A percentile compares a stretch with the other conserved stretches of the same genome.
phyloP scores from a whole-genome alignment of 2,888 invertebrate species.

The Andricus curvator region DNA sequence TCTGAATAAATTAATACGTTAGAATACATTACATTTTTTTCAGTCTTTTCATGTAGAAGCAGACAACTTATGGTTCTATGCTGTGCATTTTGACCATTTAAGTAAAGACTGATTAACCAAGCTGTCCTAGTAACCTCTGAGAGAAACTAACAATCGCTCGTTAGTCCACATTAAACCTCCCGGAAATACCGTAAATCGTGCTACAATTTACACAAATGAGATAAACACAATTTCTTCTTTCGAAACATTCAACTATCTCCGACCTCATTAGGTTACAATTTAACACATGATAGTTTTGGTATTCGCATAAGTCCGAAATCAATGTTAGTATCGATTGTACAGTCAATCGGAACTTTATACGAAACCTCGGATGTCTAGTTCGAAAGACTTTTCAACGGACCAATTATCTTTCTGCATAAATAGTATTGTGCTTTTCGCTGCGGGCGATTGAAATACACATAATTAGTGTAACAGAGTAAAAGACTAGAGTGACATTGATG shows the following conservation, averaged over 20 bases:
- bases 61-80: not conserved
- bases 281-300: constrained; percentile 16
- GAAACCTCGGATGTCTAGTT: constrained; percentile 17
- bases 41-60: not conserved
- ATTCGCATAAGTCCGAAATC: not conserved
- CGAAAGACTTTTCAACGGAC: not conserved
- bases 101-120: constrained; percentile 38
- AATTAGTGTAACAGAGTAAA: constrained; percentile 31
- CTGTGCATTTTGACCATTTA: constrained; percentile 35
- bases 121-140: constrained; percentile 34
- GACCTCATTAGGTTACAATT: constrained; percentile 19
- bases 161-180: constrained; percentile 31
- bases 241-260: constrained; percentile 15
- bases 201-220: constrained; percentile 33
- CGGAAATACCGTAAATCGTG: constrained; percentile 21
- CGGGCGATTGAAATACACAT: constrained; percentile 15
- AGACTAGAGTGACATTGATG: constrained; percentile 27
- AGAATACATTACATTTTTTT: not conserved
- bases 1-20: not conserved
- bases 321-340: not conserved
- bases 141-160: constrained; percentile 38
- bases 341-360: not conserved
- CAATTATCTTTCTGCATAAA: constrained; percentile 19
- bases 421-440: not conserved
- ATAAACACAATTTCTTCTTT: constrained; percentile 35